phyloP scores from a whole-genome alignment of 2,113 vertebrate genomes.

The Butorides virescens region DNA sequence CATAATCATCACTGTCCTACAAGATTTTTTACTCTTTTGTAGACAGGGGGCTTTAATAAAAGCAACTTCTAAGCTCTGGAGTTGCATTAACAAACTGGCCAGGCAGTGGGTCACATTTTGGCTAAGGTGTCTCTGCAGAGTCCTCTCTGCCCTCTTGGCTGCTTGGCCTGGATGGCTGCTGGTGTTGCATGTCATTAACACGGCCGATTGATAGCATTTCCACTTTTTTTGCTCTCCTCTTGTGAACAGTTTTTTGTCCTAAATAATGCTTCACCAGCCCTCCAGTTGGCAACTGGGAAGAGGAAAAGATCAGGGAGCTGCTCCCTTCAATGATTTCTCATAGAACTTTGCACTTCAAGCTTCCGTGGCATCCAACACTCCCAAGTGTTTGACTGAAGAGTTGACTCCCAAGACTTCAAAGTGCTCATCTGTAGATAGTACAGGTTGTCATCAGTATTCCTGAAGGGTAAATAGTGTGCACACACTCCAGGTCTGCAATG shows the following conservation, averaged over 20 bases:
- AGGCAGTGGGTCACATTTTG: background rate
- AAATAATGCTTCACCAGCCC: background rate
- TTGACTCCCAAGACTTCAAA: too few species aligned
- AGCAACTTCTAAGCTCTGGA: background rate
- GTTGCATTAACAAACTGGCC: background rate
- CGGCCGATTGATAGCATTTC: rapidly evolving
- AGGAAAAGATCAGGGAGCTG: background rate
- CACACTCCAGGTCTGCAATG: background rate
- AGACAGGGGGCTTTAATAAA: background rate
- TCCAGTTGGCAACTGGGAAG: background rate
- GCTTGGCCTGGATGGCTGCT: background rate
- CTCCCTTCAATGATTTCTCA: background rate
- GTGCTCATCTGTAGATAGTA: background rate
- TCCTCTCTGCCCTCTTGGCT: background rate
- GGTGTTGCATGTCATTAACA: background rate
- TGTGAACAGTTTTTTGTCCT: background rate
- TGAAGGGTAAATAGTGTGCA: background rate
- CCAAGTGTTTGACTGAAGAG: background rate
- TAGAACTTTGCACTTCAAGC: background rate
- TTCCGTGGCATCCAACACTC: background rate
- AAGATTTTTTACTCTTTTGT: background rate
- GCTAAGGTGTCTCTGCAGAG: background rate
- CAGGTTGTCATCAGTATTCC: background rate
- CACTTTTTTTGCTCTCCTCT: background rate
- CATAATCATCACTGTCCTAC: background rate